phyloP scores from a whole-genome alignment of 2,113 vertebrate species.

The Gymnogyps californianus region DNA sequence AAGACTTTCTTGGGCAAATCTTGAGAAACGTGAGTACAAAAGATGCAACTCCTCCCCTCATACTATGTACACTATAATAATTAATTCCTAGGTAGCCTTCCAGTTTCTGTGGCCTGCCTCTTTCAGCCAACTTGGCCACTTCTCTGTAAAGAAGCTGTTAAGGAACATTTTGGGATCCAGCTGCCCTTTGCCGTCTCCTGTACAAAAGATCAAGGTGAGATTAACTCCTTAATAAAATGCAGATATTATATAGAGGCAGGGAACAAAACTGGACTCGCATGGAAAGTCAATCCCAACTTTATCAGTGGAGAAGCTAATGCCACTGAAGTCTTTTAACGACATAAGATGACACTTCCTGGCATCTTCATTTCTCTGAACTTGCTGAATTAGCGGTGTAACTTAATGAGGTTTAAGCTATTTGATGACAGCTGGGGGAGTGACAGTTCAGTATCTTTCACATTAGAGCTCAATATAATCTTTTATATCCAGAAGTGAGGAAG shows the following conservation, averaged over 20 bases:
- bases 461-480: conserved; percentile 8
- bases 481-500: not conserved
- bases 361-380: not conserved
- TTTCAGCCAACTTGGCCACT: not conserved
- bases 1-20: not conserved
- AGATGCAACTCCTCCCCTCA: not conserved
- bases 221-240: not conserved
- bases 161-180: not conserved
- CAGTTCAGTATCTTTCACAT: not conserved
- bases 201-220: not conserved
- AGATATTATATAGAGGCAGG: not conserved
- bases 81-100: not conserved
- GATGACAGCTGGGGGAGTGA: not conserved
- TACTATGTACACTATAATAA: not conserved
- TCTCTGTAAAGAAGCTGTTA: not conserved
- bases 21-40: not conserved
- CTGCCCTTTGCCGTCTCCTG: not conserved
- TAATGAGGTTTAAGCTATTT: conserved; percentile 50
- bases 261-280: not conserved
- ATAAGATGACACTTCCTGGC: conserved; percentile 1
- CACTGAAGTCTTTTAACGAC: conserved; percentile 19
- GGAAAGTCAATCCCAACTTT: not conserved
- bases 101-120: not conserved
- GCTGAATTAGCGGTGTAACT: conserved; percentile 38
- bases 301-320: not conserved